Base-by-base conservation (phyloP, 2,888 invertebrate genomes). In the Limnephilus marmoratus region DNA sequence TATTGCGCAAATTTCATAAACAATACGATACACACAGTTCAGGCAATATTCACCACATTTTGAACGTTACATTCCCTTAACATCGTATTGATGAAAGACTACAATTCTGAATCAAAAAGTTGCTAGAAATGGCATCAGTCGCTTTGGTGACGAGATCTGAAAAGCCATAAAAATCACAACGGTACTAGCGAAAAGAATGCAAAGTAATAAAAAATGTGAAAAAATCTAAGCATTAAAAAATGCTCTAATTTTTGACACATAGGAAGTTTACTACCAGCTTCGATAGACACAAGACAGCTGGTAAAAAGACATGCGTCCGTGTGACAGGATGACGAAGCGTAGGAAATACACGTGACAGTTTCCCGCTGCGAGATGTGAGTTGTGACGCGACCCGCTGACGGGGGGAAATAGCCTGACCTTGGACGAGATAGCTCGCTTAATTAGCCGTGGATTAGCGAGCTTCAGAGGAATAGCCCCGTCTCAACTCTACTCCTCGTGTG, bases 371-470 rank as follows among this genome's bases (percentile, higher is more conserved):
- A 29, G 45, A 41, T 45, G 41, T 31, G 82, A 83, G 13, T 2
- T 37, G 45, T 86, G 85, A 86, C 85, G 85, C 41, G 41, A 45
- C n/a, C 29, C 18, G 29, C 41, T 45, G 85, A 41, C 45, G 85
- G 24, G 45, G 85, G 85, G 41, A 86, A 86, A 86, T 49, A 86
- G 49, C 29, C 41, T 86, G 85, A 86, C 85, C 85, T 86, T 86
- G 45, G 85, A 45, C 45, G 85, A 41, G 49, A 86, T 45, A n/a
- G 85, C 37, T 24, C 37, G 24, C 85, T 24, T 85, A 85, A 85
- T 85, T 85, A 85, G 85, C 85, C 29, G 85, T 45, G n/a, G 85
- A 86, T n/a, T 86, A 83, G 37, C 37, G 37, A 41, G 18, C 83
- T 83, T 24, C 83, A 24, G 83, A 83, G 83, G 37, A 83, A 83